Conservation (phyloP, 1,140 invertebrate species). For the Drosophila obscura region DNA sequence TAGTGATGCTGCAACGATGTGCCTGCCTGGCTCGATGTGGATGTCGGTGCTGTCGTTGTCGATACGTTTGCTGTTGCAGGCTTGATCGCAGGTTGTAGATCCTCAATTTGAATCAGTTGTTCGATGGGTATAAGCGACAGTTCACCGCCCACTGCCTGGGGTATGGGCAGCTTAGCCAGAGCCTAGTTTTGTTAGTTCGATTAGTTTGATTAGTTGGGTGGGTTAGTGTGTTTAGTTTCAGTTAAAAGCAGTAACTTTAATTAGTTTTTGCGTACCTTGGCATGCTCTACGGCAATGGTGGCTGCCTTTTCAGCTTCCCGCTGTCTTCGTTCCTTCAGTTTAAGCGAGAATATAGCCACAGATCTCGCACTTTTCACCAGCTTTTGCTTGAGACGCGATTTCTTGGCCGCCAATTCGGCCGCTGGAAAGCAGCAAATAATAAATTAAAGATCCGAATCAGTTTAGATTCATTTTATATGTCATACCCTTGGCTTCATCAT, state of each 20-base stretch:
- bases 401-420: conserved; percentile 87
- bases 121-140: conserved; percentile 92
- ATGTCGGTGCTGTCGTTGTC: conserved; percentile 44
- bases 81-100: conserved; percentile 84
- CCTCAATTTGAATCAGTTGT: conserved; percentile 88
- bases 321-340: conserved; percentile 90
- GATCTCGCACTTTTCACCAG: conserved; percentile 92
- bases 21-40: conserved; percentile 48
- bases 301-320: conserved; percentile 88
- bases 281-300: conserved; percentile 81
- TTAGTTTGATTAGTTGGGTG: too few relatives aligned
- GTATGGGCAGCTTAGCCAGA: conserved; percentile 75
- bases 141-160: conserved; percentile 87
- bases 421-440: conserved; percentile 38
- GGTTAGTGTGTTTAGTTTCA: not conserved
- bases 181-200: conserved; percentile 41
- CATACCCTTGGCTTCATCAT: conserved; percentile 82
- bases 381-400: conserved; percentile 85
- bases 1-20: conserved; percentile 50
- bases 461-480: too few relatives aligned
- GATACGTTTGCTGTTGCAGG: conserved; percentile 28
- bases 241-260: not conserved
- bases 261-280: conserved; percentile 60
- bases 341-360: conserved; percentile 92
- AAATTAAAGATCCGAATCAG: not conserved